Conservation (phyloP, 2,797 vertebrate species). For the Dipus sagitta region DNA sequence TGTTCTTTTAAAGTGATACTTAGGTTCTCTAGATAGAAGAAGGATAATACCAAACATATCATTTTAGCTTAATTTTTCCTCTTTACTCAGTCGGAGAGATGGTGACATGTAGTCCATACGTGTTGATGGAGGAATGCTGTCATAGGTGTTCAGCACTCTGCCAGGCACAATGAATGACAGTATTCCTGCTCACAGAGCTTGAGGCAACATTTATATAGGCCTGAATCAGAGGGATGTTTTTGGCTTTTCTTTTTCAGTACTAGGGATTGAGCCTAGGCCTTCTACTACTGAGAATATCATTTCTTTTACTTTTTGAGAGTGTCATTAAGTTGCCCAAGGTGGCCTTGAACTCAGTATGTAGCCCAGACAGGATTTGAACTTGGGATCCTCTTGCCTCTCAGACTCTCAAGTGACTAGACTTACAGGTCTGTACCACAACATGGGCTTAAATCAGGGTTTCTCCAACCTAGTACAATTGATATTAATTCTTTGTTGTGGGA, state of each 20-base stretch:
- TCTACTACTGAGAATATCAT: background rate
- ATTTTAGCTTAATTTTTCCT: slow-evolving; percentile 53
- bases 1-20: slow-evolving; percentile 58
- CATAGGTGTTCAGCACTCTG: background rate
- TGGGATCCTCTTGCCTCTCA: background rate
- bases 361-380: too few relatives aligned
- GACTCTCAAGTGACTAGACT: background rate
- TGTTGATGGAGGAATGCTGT: background rate
- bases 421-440: background rate
- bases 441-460: background rate
- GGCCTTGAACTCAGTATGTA: background rate
- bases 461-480: background rate
- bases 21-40: slow-evolving; percentile 62
- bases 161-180: background rate
- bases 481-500: background rate
- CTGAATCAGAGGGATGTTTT: background rate
- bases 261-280: background rate
- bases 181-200: background rate
- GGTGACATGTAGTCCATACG: slow-evolving; percentile 10
- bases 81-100: slow-evolving; percentile 14
- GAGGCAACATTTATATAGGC: background rate
- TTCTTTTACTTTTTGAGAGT: background rate
- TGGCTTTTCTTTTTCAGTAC: background rate
- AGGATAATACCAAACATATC: slow-evolving; percentile 40
- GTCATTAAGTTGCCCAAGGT: background rate